Base-by-base conservation (phyloP, 2,797 vertebrate species). In the Arrhamphus sclerolepis region DNA sequence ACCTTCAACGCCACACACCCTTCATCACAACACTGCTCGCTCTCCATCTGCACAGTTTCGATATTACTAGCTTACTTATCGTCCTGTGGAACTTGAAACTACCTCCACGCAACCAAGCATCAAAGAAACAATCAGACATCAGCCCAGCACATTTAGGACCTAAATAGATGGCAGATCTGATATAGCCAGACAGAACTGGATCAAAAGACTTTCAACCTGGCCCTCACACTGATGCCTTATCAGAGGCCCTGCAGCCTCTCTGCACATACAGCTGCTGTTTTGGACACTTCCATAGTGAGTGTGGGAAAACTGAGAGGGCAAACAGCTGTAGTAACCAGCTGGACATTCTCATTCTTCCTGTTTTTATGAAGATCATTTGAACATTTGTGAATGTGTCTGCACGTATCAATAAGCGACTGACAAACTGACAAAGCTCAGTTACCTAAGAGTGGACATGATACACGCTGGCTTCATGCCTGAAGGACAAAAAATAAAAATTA, bases 1-100 rank as follows among this genome's bases (percentile, higher is more conserved):
- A 20, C 87, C 90, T 28, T 63, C 84, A 4, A 81, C 77, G n/a
- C 77, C 85, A 7, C 78, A 75, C 34, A 72, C 41, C 48, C 58
- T 78, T 68, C 81, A 85, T 48, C 66, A 47, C 3, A 86, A 70
- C 26, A 17, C 47, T 9, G 86, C 87, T 38, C 71, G 73, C 18
- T 90, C 91, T 54, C 61, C 76, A 73, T 73, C 70, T 56, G 28
- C 42, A 29, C 62, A 74, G 21, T 74, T 55, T 72, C 61, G 60
- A 72, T 72, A 64, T 66, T 83, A 75, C 40, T 83, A 84, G 76
- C 20, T 44, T 17, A 39, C 7, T 58, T 61, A 41, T 54, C 53
- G 10, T 58, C 50, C 19, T 58, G 29, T 21, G 58, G 46, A 62
- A 70, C 26, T 52, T 56, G 20, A 40, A 51, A 64, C 88, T 86